A percentile compares a stretch with the other conserved stretches of the same genome.
phyloP scores from a whole-genome alignment of 2,113 vertebrate species.

The Chitala chitala region DNA sequence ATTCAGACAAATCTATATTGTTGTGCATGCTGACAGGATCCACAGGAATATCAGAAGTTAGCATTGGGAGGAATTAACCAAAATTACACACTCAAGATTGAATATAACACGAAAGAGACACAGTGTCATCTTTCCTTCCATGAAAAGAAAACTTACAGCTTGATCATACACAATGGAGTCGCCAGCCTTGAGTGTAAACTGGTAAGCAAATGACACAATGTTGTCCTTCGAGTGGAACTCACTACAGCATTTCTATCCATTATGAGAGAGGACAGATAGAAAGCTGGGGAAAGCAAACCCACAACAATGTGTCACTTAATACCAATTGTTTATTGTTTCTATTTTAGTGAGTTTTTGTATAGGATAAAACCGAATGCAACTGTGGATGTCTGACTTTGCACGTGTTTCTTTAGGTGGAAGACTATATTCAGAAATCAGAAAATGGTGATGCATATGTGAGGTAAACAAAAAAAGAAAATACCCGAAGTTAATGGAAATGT shows the following conservation, averaged over 20 bases:
- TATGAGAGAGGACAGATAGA: not conserved
- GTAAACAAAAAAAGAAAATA: conserved; percentile 47
- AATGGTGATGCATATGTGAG: conserved; percentile 71
- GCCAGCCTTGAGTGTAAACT: conserved; percentile 58
- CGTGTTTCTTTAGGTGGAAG: conserved; percentile 59
- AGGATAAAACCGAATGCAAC: not conserved
- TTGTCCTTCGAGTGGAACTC: too few relatives aligned
- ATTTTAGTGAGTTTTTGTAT: not conserved
- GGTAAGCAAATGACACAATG: conserved; percentile 64
- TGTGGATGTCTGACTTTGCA: not conserved
- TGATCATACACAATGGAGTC: conserved; percentile 58
- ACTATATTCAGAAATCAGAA: conserved; percentile 65
- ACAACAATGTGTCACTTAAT: too few relatives aligned
- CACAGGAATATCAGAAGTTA: conserved; percentile 65
- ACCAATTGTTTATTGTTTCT: too few relatives aligned
- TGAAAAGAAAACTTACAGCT: conserved; percentile 67
- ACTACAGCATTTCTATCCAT: not conserved
- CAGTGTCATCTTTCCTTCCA: conserved; percentile 46
- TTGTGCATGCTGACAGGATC: conserved; percentile 60
- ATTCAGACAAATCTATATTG: too few relatives aligned
- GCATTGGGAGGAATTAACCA: conserved; percentile 49
- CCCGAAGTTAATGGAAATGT: not conserved
- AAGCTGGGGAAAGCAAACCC: too few relatives aligned
- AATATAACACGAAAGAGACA: conserved; percentile 35
- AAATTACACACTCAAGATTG: conserved; percentile 51